Conservation (phyloP, 2,797 vertebrate species). For the Danio tinwini region DNA sequence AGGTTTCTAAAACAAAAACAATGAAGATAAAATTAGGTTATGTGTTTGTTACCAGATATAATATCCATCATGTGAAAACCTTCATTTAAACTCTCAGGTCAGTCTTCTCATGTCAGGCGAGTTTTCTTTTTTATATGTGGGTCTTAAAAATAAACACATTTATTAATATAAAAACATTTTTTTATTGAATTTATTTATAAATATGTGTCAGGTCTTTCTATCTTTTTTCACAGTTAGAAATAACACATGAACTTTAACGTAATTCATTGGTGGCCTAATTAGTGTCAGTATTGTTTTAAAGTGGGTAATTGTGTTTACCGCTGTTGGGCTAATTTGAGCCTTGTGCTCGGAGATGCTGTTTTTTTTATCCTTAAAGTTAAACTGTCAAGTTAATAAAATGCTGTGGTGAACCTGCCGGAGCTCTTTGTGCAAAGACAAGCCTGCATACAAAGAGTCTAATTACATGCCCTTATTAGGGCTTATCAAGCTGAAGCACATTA, state of each 20-base stretch:
- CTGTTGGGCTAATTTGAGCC: constrained; percentile 78
- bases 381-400: constrained; percentile 79
- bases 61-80: too few species aligned
- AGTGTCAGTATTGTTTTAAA: constrained; percentile 82
- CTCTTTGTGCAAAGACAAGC: constrained; percentile 73
- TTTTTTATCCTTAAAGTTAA: constrained; percentile 69
- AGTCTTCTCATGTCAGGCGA: not conserved
- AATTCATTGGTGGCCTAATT: constrained; percentile 80
- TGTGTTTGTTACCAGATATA: not conserved
- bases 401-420: constrained; percentile 74
- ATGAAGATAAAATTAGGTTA: not conserved
- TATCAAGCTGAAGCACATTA: constrained; percentile 76
- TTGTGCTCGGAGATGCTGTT: constrained; percentile 73
- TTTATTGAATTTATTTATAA: not conserved
- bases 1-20: not conserved
- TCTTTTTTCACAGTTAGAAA: not conserved
- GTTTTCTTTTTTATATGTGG: not conserved
- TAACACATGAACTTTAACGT: constrained; percentile 73
- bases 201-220: not conserved
- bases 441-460: constrained; percentile 80
- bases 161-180: not conserved
- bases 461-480: constrained; percentile 79
- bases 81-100: not conserved
- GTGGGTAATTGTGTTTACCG: constrained; percentile 79
- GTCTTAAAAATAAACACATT: not conserved